These are phyloP conservation scores for Sapayoa aenigma DNA, from an alignment of 2,113 vertebrate genomes.

Conservation along the genomic window DNA sequence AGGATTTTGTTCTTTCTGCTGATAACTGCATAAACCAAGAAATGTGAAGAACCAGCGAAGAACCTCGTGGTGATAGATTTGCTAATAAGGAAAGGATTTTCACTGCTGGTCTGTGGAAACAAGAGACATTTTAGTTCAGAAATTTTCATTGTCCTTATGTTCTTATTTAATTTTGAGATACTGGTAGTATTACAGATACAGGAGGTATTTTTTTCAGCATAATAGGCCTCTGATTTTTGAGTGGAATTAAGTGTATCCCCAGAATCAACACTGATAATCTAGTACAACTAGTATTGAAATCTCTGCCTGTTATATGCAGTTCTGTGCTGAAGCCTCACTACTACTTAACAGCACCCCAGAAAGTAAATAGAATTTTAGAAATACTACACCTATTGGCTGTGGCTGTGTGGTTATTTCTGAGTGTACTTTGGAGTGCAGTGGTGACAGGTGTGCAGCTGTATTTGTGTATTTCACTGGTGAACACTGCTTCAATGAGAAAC, in stretches of 20 bases:
- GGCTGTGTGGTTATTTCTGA: not conserved
- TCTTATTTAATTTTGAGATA: not conserved
- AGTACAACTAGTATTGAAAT: accelerated
- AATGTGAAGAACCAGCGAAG: not conserved
- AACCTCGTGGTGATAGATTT: not conserved
- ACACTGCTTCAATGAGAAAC: not conserved
- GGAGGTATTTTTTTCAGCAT: not conserved
- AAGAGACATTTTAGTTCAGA: not conserved
- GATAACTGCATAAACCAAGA: not conserved
- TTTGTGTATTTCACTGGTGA: not conserved
- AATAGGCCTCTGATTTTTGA: not conserved
- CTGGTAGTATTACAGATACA: not conserved
- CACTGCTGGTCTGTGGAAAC: not conserved
- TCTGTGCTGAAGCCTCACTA: not conserved
- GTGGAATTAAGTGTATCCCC: not conserved
- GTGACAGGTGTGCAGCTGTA: not conserved
- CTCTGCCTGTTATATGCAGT: not conserved
- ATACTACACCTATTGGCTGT: not conserved
- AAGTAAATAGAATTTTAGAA: not conserved
- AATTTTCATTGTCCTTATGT: not conserved
- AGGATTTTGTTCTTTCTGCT: not conserved
- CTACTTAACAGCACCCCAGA: not conserved
- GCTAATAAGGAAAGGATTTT: not conserved
- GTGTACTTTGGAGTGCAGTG: not conserved
- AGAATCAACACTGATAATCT: not conserved